Conservation (phyloP, 37 sponge, comb jelly and placozoan genomes). For the Theonella swinhoei region DNA sequence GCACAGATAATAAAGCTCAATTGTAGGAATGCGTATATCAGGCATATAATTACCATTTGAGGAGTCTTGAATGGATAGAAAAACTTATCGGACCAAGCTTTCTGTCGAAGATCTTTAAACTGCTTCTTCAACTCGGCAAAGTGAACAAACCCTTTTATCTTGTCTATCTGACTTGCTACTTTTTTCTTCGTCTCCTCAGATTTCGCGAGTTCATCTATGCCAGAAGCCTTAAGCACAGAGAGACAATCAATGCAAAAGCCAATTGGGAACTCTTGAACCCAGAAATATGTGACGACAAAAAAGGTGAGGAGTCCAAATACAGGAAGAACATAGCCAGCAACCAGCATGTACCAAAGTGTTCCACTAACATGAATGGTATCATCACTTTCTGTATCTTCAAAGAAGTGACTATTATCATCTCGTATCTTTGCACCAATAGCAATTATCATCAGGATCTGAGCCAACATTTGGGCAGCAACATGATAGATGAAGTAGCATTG, state of each 20-base stretch:
- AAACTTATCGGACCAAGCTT: background rate
- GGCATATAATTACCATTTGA: too few species aligned
- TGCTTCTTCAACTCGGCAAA: background rate
- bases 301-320: background rate
- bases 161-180: too few species aligned
- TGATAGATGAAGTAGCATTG: background rate
- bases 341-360: background rate
- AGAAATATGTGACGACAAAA: conserved; percentile 1
- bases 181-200: too few species aligned
- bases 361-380: background rate
- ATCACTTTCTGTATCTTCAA: too few species aligned
- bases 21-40: too few species aligned
- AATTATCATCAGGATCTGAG: background rate
- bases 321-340: background rate
- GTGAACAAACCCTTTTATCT: too few species aligned
- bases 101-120: background rate
- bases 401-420: too few species aligned
- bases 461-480: background rate
- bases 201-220: too few species aligned
- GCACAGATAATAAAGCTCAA: too few species aligned
- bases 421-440: too few species aligned
- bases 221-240: too few species aligned
- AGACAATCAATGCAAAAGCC: background rate
- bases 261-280: background rate
- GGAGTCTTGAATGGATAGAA: background rate